These are phyloP conservation scores for Trinectes maculatus DNA, from an alignment of 2,113 vertebrate species.

Conservation along the genomic window DNA sequence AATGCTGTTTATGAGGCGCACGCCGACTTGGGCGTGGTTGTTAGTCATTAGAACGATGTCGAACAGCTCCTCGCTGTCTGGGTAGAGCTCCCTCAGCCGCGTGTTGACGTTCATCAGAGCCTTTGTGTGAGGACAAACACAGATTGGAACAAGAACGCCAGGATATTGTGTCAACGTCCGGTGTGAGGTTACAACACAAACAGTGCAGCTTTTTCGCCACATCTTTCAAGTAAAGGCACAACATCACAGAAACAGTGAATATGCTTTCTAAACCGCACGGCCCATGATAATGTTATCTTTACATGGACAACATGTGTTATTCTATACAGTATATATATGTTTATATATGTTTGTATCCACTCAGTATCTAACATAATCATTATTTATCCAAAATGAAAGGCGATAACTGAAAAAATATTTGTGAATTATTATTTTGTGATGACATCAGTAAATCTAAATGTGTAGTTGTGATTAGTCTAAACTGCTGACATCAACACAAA, in stretches of 20 bases:
- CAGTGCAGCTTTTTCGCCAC: not conserved
- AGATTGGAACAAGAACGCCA: not conserved
- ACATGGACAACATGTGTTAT: no score
- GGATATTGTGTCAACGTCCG: slow-evolving; percentile 8
- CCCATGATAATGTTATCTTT: no score
- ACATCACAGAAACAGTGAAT: not conserved
- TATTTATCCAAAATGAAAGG: no score
- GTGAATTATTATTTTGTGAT: no score
- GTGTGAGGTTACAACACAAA: slow-evolving; percentile 7
- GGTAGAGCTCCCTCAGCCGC: slow-evolving; percentile 89
- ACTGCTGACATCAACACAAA: no score
- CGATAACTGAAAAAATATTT: no score
- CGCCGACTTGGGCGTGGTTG: slow-evolving; percentile 96
- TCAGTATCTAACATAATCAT: no score
- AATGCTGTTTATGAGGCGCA: slow-evolving; percentile 97
- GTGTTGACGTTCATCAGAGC: slow-evolving; percentile 88
- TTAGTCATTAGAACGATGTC: slow-evolving; percentile 98
- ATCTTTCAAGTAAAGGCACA: not conserved
- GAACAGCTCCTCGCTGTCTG: slow-evolving; percentile 92
- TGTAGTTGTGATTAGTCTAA: no score
- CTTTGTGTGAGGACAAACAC: slow-evolving; percentile 47
- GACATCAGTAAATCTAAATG: no score
- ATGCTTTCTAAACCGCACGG: no score
- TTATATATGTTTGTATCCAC: no score
- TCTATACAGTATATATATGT: no score